These are phyloP conservation scores for Diplolepis rosae DNA, from an alignment of 2,888 invertebrate genomes.

Conservation along the genomic window DNA sequence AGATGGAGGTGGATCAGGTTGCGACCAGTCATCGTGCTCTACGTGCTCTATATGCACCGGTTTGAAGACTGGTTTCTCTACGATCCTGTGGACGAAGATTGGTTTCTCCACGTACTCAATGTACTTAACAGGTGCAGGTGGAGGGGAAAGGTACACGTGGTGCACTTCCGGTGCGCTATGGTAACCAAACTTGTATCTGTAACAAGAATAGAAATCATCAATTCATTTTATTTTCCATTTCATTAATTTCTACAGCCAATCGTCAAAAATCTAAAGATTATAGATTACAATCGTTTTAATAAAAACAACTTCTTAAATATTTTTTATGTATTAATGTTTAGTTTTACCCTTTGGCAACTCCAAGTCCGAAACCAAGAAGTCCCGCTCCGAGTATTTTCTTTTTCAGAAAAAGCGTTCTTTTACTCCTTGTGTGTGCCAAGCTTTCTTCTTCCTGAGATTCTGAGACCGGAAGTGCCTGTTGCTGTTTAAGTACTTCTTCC, in stretches of 20 bases:
- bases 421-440: constrained; percentile 56
- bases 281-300: neutral
- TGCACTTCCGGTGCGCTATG: constrained; percentile 64
- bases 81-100: constrained; percentile 64
- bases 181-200: constrained; percentile 65
- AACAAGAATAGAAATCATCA: constrained; percentile 25
- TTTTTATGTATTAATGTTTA: neutral
- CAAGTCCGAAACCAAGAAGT: constrained; percentile 67
- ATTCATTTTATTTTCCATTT: neutral
- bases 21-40: constrained; percentile 61
- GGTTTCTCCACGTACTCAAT: constrained; percentile 70
- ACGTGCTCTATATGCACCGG: constrained; percentile 56
- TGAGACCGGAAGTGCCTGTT: constrained; percentile 34
- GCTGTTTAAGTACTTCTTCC: constrained; percentile 42
- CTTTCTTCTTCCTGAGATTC: constrained; percentile 39
- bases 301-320: too few relatives aligned
- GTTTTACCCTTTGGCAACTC: constrained; percentile 65
- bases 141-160: constrained; percentile 64
- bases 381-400: constrained; percentile 69
- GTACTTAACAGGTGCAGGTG: constrained; percentile 62
- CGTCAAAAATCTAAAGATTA: neutral
- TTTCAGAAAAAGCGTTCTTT: constrained; percentile 67
- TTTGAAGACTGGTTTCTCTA: constrained; percentile 66
- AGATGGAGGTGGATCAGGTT: constrained; percentile 57
- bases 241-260: neutral